Evolutionary conservation across 2,797 vertebrate species (phyloP).

Genomic region (Leucoraja ocellata): DNA sequence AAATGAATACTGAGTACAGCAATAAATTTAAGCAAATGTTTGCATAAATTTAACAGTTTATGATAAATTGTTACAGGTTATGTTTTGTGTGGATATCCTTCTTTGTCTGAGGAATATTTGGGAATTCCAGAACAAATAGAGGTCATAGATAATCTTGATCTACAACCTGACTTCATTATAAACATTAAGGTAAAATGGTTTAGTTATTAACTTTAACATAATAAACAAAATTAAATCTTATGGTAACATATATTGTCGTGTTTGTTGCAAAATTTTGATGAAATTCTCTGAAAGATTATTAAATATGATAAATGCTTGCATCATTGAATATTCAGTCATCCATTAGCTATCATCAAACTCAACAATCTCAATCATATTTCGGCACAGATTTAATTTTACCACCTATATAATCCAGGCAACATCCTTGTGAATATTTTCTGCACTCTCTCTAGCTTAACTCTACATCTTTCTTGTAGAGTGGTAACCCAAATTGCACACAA

Average conservation of each 20-base stretch:
- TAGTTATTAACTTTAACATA: neutral
- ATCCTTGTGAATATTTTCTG: too few species aligned
- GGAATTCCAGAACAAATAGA: slow-evolving; percentile 72
- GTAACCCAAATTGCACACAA: too few species aligned
- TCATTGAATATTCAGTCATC: neutral
- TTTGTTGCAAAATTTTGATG: neutral
- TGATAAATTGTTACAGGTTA: slow-evolving; percentile 65
- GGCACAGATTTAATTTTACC: neutral
- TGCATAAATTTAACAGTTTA: neutral
- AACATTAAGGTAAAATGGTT: slow-evolving; percentile 80
- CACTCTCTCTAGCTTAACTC: too few species aligned
- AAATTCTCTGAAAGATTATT: neutral
- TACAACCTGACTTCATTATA: slow-evolving; percentile 82
- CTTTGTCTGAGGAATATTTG: slow-evolving; percentile 67
- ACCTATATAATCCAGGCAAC: too few species aligned
- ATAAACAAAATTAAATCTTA: neutral
- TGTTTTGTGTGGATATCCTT: slow-evolving; percentile 80
- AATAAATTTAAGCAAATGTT: neutral
- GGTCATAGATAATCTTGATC: slow-evolving; percentile 70
- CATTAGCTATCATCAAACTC: neutral
- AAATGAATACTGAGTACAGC: neutral
- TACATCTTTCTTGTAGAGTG: too few species aligned
- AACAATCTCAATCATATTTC: neutral
- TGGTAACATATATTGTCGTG: neutral
- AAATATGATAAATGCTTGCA: neutral